Evolutionary conservation across 53 echinoderm and acorn worm species (phyloP).

Genomic region (Stichopus horrens): DNA sequence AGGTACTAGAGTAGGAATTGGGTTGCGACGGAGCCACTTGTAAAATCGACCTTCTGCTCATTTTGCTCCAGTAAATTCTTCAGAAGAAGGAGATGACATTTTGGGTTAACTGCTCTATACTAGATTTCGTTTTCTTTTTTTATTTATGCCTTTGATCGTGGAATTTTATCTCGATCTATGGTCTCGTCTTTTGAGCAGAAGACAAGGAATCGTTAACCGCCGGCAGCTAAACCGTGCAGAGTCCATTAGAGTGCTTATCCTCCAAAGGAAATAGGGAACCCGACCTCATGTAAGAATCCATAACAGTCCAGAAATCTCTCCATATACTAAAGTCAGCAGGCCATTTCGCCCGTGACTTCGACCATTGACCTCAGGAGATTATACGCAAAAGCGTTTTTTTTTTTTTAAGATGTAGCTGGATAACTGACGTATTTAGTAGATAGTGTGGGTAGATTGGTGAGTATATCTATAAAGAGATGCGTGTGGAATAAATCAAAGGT

Average conservation of each 20-base stretch:
- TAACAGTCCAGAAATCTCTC: slow-evolving; percentile 12
- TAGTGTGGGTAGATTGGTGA: too few relatives aligned
- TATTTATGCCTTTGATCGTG: slow-evolving; percentile 4
- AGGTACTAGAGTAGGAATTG: slow-evolving; percentile 33
- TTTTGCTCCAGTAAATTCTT: slow-evolving; percentile 34
- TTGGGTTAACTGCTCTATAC: slow-evolving; percentile 35
- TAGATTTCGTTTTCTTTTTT: not conserved
- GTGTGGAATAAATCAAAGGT: too few relatives aligned
- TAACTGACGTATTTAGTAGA: too few relatives aligned
- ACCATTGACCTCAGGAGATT: slow-evolving; percentile 8
- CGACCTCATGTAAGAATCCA: slow-evolving; percentile 23
- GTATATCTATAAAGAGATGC: too few relatives aligned
- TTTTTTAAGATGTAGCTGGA: too few relatives aligned
- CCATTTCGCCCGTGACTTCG: slow-evolving; percentile 13
- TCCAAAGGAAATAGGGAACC: slow-evolving; percentile 4
- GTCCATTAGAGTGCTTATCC: slow-evolving; percentile 35
- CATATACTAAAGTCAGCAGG: not conserved
- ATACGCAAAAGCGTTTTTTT: not conserved
- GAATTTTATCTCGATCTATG: not conserved
- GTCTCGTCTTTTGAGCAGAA: slow-evolving; percentile 7
- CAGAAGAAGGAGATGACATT: slow-evolving; percentile 14
- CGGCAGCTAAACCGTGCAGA: slow-evolving; percentile 25
- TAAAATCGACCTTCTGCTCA: slow-evolving; percentile 37
- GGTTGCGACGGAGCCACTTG: slow-evolving; percentile 31
- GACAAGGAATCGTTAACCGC: slow-evolving; percentile 37